Evolutionary conservation across 2,113 vertebrate species (phyloP).

Genomic region (Callocephalon fimbriatum): DNA sequence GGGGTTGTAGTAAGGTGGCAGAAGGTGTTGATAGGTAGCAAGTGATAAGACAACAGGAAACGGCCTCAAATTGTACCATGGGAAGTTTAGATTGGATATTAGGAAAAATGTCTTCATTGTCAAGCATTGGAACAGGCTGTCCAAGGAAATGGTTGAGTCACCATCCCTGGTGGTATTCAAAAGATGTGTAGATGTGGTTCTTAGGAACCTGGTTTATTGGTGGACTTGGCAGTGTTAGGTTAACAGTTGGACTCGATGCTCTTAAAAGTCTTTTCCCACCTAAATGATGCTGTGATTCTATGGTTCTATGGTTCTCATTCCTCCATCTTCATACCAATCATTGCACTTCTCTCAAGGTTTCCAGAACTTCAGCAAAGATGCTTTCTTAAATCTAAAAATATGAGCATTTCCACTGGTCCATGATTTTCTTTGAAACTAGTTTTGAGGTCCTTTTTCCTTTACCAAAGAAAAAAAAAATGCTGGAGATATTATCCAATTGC

Average conservation of each 20-base stretch:
- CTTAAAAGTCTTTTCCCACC: not conserved
- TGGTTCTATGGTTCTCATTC: not conserved
- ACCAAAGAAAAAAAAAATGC: not conserved
- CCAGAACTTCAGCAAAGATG: not conserved
- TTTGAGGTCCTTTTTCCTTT: not conserved
- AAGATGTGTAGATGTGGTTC: not conserved
- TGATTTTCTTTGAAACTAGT: not conserved
- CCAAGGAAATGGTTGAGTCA: not conserved
- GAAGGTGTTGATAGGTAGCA: not conserved
- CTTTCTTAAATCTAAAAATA: not conserved
- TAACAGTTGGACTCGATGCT: not conserved
- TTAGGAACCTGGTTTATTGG: not conserved
- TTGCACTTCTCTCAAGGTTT: not conserved
- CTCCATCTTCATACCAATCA: not conserved
- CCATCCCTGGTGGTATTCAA: not conserved
- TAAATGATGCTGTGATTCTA: not conserved
- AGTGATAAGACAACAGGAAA: not conserved
- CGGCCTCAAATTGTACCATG: rapidly evolving
- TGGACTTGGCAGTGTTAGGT: not conserved
- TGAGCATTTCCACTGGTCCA: not conserved
- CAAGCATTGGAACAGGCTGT: not conserved
- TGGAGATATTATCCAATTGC: not conserved
- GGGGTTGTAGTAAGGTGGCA: not conserved
- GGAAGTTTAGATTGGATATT: not conserved
- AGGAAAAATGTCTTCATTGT: not conserved